Conservation (phyloP, 2,888 invertebrate genomes). For the Dinocampus coccinellae region DNA sequence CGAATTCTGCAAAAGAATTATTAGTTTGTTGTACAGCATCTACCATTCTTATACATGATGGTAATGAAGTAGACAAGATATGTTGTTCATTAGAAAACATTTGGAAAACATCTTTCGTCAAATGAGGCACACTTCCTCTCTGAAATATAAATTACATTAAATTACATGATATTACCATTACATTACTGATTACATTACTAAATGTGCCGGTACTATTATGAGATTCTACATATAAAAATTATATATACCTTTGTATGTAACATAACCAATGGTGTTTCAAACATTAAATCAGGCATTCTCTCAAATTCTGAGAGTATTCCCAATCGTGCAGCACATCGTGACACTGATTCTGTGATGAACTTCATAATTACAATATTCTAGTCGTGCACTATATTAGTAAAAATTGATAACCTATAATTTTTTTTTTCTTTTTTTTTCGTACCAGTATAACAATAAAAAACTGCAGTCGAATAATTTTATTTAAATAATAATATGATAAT, state of each 20-base stretch:
- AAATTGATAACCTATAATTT: background rate
- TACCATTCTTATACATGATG: constrained; percentile 77
- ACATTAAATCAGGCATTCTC: constrained; percentile 71
- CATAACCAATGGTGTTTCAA: constrained; percentile 83
- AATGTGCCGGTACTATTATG: background rate
- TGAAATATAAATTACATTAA: constrained; percentile 62
- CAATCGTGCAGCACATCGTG: constrained; percentile 76
- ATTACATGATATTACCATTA: constrained; percentile 14
- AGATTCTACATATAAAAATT: too few relatives aligned
- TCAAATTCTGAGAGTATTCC: constrained; percentile 76
- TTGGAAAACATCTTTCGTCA: constrained; percentile 82
- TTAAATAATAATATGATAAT: too few relatives aligned
- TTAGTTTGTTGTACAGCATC: constrained; percentile 77
- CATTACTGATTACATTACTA: background rate
- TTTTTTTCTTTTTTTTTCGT: background rate
- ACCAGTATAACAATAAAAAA: too few relatives aligned
- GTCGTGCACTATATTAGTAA: background rate
- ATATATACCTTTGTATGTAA: constrained; percentile 85
- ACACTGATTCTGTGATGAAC: constrained; percentile 75
- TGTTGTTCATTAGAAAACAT: constrained; percentile 75
- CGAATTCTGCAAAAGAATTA: constrained; percentile 74
- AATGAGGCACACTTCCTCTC: constrained; percentile 86
- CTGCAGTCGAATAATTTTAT: too few relatives aligned
- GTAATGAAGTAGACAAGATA: constrained; percentile 80
- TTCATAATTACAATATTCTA: constrained; percentile 73